Base-by-base conservation (phyloP, 2,113 vertebrate genomes). In the Stegostoma tigrinum region DNA sequence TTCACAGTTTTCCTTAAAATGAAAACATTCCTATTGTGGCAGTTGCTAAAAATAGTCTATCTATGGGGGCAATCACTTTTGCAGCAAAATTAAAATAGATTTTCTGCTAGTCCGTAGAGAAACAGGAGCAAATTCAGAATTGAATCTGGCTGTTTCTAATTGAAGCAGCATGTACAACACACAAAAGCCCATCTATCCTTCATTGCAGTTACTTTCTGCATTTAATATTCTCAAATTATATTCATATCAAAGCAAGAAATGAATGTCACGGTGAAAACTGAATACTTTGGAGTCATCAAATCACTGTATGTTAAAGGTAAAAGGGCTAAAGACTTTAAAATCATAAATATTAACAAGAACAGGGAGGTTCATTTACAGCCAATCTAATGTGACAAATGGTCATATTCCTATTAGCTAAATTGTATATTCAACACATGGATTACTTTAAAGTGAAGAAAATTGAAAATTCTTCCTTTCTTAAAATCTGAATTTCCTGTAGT, bases 401-500 rank as follows among this genome's bases (percentile, higher is more conserved):
- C 70, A 48, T 70, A 48, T 30, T 34, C 38, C 24, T 14, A 45
- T 72, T 72, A 38, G 14, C 15, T 95, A n/a, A 2, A 38, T 70
- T 68, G 5, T 75, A 52, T 8, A 66, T 95, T 95, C 68, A 72
- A 52, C 67, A 95, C 27, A 48, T 27, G 42, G 67, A 95, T 95
- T 95, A 72, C 72, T 70, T 95, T 95, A 48, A 52, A 72, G 45
- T 75, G 68, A 17, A 97, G 96, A 97, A 97, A 97, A 96, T 96
- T 96, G 96, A 97, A 97, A 97, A 97, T 96, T 97, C 96, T 96
- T 97, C 96, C 97, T 97, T 96, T 96, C 96, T 96, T 96, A 96
- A 97, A 96, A 42, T 96, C 96, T 96, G 96, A 96, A 96, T 96
- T 97, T 96, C 96, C 96, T 85, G 96, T 96, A 97, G 96, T 96